phyloP scores from a whole-genome alignment of 2,113 vertebrate genomes.

The Phodopus roborovskii region DNA sequence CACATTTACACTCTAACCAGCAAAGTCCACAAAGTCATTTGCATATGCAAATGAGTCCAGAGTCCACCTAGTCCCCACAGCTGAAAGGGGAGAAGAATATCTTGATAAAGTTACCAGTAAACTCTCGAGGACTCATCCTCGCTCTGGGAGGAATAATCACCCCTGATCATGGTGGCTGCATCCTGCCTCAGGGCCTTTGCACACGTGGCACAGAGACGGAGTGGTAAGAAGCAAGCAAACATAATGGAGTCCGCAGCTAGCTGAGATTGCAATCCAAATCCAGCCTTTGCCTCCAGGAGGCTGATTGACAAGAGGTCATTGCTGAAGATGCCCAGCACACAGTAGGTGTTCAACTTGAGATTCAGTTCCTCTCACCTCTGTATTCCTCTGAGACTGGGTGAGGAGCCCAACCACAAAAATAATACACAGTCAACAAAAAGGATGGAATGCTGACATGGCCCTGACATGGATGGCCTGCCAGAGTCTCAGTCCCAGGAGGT shows the following conservation, averaged over 20 bases:
- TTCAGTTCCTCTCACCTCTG: not conserved
- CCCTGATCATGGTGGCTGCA: not conserved
- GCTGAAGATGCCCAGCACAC: not conserved
- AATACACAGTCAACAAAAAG: not conserved
- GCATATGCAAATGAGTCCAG: not conserved
- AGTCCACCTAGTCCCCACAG: no score
- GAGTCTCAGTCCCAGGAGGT: not conserved
- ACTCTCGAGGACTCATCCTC: not conserved
- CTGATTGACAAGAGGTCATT: not conserved
- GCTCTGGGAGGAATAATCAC: not conserved
- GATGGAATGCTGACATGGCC: not conserved
- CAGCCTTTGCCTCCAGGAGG: not conserved
- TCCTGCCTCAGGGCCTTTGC: not conserved
- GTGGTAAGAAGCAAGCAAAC: not conserved
- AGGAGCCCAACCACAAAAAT: not conserved
- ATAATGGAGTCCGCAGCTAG: not conserved
- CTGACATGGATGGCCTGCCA: fast-evolving
- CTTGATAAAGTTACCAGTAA: not conserved
- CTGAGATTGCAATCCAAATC: not conserved
- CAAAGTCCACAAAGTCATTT: not conserved
- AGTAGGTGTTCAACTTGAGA: not conserved
- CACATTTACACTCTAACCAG: not conserved
- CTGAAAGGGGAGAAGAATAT: not conserved
- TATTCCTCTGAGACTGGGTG: not conserved
- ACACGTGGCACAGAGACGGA: fast-evolving